Conservation (phyloP, 2,797 vertebrate species). For the Oreochromis mossambicus region DNA sequence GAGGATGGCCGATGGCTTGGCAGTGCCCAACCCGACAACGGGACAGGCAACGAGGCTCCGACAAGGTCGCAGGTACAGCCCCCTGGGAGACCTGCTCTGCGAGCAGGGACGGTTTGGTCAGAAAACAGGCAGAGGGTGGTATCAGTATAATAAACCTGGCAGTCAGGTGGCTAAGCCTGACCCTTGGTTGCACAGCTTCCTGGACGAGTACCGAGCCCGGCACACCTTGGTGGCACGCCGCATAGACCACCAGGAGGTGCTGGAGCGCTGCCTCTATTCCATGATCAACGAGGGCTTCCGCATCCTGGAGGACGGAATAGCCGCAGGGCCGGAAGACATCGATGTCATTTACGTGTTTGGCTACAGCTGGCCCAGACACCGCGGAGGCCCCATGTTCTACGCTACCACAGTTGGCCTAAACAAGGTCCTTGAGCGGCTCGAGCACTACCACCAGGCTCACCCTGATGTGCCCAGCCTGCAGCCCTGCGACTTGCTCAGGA, state of each 20-base stretch:
- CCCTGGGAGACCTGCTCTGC: conserved; percentile 86
- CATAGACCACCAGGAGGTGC: conserved; percentile 81
- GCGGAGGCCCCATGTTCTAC: conserved; percentile 91
- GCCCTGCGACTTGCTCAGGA: conserved; percentile 81
- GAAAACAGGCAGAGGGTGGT: conserved; percentile 88
- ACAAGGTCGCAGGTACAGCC: conserved; percentile 79
- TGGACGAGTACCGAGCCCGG: conserved; percentile 79
- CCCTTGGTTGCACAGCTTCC: conserved; percentile 80
- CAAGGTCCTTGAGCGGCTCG: conserved; percentile 79
- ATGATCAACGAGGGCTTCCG: conserved; percentile 89
- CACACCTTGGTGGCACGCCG: conserved; percentile 67
- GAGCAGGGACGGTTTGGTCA: conserved; percentile 86
- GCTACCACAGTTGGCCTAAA: conserved; percentile 81
- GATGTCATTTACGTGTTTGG: conserved; percentile 88
- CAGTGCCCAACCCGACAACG: conserved; percentile 37
- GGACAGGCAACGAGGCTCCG: conserved; percentile 67
- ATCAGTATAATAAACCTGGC: conserved; percentile 82
- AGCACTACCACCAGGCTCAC: conserved; percentile 78
- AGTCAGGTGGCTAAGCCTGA: conserved; percentile 77
- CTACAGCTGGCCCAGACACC: conserved; percentile 87
- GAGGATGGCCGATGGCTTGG: conserved; percentile 76
- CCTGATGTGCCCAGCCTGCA: conserved; percentile 80
- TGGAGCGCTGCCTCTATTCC: conserved; percentile 84
- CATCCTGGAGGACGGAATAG: conserved; percentile 86
- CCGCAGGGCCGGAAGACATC: conserved; percentile 83